Conservation (phyloP, 92 coral and sea anemone species). For the Nematostella vectensis region DNA sequence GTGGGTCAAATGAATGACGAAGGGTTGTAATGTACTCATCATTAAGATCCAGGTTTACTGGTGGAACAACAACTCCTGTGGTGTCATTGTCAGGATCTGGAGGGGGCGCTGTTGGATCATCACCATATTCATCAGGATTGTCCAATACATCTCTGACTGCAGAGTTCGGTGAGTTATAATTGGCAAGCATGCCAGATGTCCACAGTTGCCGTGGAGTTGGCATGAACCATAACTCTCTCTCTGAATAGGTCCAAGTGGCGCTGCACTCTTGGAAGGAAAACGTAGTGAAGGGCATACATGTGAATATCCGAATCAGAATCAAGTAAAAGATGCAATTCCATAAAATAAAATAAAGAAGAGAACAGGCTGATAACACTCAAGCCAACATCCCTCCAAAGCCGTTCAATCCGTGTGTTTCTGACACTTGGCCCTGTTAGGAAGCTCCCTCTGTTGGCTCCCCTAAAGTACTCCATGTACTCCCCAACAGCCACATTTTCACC, state of each 20-base stretch:
- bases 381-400: slow-evolving; percentile 50
- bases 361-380: slow-evolving; percentile 27
- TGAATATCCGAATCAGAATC: slow-evolving; percentile 11
- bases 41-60: neutral
- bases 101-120: slow-evolving; percentile 29
- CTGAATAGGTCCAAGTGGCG: slow-evolving; percentile 21
- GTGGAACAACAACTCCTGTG: slow-evolving; percentile 13
- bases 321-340: slow-evolving; percentile 17
- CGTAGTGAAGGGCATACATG: slow-evolving; percentile 27
- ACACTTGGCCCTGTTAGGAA: slow-evolving; percentile 45
- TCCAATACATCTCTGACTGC: slow-evolving; percentile 13
- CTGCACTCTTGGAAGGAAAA: slow-evolving; percentile 30
- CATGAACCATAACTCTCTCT: slow-evolving; percentile 16
- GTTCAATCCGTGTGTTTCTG: slow-evolving; percentile 35
- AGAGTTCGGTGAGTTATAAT: slow-evolving; percentile 7
- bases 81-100: slow-evolving; percentile 26
- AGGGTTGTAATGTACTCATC: neutral
- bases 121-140: slow-evolving; percentile 10
- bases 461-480: slow-evolving; percentile 11
- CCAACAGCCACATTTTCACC: slow-evolving; percentile 38
- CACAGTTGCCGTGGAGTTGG: slow-evolving; percentile 32
- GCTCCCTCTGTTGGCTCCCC: slow-evolving; percentile 36
- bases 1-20: slow-evolving; percentile 4
- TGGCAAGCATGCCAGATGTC: slow-evolving; percentile 23
- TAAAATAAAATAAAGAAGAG: slow-evolving; percentile 11